These are phyloP conservation scores for Plectus sambesii DNA, from an alignment of 1,140 invertebrate genomes.

Conservation along the genomic window DNA sequence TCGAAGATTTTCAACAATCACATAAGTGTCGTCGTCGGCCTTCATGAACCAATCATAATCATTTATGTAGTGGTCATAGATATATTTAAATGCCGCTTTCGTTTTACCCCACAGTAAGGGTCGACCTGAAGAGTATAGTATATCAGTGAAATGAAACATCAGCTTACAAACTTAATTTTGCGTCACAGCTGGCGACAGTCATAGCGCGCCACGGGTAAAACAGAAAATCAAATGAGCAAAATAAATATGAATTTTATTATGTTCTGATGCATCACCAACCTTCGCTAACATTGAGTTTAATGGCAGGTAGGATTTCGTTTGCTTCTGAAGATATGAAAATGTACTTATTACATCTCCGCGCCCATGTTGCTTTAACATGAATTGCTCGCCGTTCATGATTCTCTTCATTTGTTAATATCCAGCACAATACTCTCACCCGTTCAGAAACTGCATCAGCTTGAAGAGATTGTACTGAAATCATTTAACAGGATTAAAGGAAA, in stretches of 20 bases:
- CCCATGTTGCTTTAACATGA: constrained; percentile 90
- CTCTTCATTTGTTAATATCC: constrained; percentile 81
- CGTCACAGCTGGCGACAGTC: too few relatives aligned
- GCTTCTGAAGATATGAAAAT: constrained; percentile 24
- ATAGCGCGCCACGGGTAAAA: too few relatives aligned
- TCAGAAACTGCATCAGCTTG: constrained; percentile 62
- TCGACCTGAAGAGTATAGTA: constrained; percentile 70
- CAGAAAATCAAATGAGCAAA: too few relatives aligned
- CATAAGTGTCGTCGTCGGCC: constrained; percentile 45
- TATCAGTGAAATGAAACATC: too few relatives aligned
- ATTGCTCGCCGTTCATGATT: constrained; percentile 77
- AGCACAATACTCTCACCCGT: constrained; percentile 71
- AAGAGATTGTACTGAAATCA: too few relatives aligned
- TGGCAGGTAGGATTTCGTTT: constrained; percentile 37
- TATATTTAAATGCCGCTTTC: constrained; percentile 67
- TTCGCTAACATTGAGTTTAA: constrained; percentile 58
- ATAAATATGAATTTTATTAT: too few relatives aligned
- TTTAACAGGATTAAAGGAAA: too few relatives aligned
- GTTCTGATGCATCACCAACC: constrained; percentile 71
- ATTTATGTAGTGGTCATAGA: constrained; percentile 42
- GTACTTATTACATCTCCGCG: constrained; percentile 66
- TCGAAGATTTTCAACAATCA: constrained; percentile 37
- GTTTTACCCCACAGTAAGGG: constrained; percentile 84
- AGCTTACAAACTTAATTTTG: too few relatives aligned
- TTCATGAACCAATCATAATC: constrained; percentile 45